phyloP scores from a whole-genome alignment of 2,113 vertebrate species.

The Notarius lentiginosus region DNA sequence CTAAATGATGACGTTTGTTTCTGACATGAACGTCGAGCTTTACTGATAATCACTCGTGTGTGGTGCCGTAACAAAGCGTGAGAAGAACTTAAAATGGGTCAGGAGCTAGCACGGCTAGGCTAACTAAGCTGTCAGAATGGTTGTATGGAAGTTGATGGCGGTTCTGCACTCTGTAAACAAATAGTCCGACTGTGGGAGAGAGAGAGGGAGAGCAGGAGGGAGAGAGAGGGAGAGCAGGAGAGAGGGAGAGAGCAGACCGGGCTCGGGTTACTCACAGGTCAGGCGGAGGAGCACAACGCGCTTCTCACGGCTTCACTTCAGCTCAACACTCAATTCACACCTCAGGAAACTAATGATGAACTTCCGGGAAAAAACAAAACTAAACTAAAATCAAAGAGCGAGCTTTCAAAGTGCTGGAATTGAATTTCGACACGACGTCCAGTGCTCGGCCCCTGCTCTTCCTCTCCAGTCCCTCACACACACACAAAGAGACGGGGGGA shows the following conservation, averaged over 20 bases:
- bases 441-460: slow-evolving; percentile 61
- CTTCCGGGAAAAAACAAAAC: background rate
- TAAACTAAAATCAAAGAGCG: too few species aligned
- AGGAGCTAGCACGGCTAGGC: slow-evolving; percentile 2
- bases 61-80: background rate
- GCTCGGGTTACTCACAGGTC: slow-evolving; percentile 48
- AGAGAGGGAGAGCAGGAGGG: background rate
- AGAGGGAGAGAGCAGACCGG: background rate
- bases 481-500: slow-evolving; percentile 75
- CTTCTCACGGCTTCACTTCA: slow-evolving; percentile 24
- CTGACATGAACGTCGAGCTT: too few species aligned
- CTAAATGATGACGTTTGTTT: background rate
- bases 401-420: background rate
- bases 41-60: background rate
- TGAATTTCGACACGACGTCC: slow-evolving; percentile 60
- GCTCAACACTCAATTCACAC: background rate
- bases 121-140: background rate
- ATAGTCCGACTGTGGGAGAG: background rate
- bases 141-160: background rate
- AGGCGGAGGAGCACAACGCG: slow-evolving; percentile 36
- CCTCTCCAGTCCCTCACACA: slow-evolving; percentile 70
- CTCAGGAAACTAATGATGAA: slow-evolving; percentile 17
- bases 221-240: background rate
- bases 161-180: background rate
- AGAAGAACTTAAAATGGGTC: background rate